phyloP scores from a whole-genome alignment of 2,113 vertebrate species.

The Zingel zingel region DNA sequence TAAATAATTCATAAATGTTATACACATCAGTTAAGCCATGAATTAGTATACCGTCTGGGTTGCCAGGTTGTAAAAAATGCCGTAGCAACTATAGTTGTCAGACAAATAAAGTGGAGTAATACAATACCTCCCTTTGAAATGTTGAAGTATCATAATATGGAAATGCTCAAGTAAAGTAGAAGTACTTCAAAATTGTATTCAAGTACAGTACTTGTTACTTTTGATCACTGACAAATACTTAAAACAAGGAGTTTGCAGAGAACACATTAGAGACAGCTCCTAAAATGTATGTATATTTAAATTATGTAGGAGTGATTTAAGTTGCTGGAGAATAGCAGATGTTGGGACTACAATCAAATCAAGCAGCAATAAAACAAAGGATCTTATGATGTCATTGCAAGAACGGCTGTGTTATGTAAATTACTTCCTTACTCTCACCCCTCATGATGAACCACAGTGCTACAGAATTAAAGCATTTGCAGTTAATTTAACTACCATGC shows the following conservation, averaged over 20 bases:
- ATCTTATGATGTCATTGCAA: conserved; percentile 17
- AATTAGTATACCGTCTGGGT: neutral
- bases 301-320: neutral
- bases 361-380: conserved; percentile 38
- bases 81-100: neutral
- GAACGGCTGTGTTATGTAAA: conserved; percentile 49
- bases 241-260: conserved; percentile 6
- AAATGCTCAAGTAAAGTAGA: neutral
- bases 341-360: conserved; percentile 16
- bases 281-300: neutral
- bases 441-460: conserved; percentile 18
- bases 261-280: neutral
- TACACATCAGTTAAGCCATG: neutral
- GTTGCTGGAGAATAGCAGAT: conserved; percentile 28
- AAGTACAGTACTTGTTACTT: neutral
- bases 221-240: neutral
- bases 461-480: conserved; percentile 36
- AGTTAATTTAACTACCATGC: conserved; percentile 28
- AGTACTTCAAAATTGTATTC: neutral
- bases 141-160: neutral
- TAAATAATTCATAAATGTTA: neutral
- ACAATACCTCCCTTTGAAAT: neutral
- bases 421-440: conserved; percentile 31
- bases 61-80: neutral
- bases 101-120: neutral